Conservation (phyloP, 2,113 vertebrate species). For the Trichomycterus rosablanca region DNA sequence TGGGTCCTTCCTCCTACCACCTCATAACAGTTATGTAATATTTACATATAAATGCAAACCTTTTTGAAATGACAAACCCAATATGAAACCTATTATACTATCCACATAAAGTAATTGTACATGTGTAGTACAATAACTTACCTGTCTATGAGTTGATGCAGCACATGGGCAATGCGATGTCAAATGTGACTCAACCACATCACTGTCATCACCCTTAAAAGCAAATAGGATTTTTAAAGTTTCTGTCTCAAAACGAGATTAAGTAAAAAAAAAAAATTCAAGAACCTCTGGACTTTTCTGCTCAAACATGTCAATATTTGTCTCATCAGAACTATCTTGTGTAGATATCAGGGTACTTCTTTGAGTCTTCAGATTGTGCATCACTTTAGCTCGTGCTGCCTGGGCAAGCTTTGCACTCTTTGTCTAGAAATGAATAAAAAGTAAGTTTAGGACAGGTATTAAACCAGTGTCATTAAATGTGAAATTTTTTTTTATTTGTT, state of each 20-base stretch:
- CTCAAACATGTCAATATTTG: background rate
- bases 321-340: background rate
- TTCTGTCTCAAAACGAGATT: background rate
- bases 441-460: background rate
- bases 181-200: background rate
- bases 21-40: no score
- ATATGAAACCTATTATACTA: background rate
- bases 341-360: background rate
- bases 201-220: constrained; percentile 4
- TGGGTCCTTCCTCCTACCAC: no score
- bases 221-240: background rate
- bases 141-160: background rate
- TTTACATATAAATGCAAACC: no score
- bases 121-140: background rate
- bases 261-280: background rate
- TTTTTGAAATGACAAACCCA: background rate
- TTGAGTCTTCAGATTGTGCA: background rate
- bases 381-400: background rate
- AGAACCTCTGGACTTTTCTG: background rate
- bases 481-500: background rate
- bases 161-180: background rate
- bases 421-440: background rate
- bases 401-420: constrained; percentile 1
- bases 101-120: background rate
- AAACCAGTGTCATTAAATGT: background rate